These are phyloP conservation scores for Ictalurus punctatus DNA, from an alignment of 2,113 vertebrate genomes.

Conservation along the genomic window DNA sequence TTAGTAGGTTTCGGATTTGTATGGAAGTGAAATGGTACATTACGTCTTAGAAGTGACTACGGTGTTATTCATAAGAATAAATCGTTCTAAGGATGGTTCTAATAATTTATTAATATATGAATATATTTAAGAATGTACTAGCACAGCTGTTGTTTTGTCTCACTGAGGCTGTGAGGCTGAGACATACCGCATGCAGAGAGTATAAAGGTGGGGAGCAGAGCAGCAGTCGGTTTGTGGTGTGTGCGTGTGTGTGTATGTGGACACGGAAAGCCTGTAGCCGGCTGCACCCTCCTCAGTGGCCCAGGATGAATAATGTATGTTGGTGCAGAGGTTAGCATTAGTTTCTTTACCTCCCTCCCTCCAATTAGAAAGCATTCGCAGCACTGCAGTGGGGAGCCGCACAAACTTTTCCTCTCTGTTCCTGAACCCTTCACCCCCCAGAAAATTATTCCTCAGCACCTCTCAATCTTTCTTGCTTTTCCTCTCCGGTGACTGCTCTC, in stretches of 20 bases:
- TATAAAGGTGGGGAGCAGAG: background rate
- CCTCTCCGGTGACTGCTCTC: background rate
- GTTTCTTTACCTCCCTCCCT: slow-evolving; percentile 49
- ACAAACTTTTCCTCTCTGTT: slow-evolving; percentile 8
- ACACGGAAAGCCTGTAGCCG: background rate
- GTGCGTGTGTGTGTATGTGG: slow-evolving; percentile 1
- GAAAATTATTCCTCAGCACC: slow-evolving; percentile 27
- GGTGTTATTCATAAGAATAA: background rate
- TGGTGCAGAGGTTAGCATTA: slow-evolving; percentile 45
- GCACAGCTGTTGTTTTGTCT: background rate
- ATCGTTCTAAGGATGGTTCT: background rate
- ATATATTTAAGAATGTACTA: too few relatives aligned
- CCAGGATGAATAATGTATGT: slow-evolving; percentile 55
- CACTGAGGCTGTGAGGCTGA: background rate
- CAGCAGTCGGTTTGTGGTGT: slow-evolving; percentile 13
- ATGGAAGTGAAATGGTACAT: background rate
- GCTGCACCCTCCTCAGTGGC: slow-evolving; percentile 30
- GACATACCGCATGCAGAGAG: background rate
- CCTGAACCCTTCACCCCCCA: background rate
- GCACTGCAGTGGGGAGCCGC: slow-evolving; percentile 13
- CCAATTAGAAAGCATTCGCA: slow-evolving; percentile 55
- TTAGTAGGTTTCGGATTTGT: background rate
- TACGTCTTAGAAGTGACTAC: background rate
- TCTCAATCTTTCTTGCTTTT: slow-evolving; percentile 5
- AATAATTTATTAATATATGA: background rate